phyloP scores from a whole-genome alignment of 2,113 vertebrate species.

The Ptilorrhoa leucosticta region DNA sequence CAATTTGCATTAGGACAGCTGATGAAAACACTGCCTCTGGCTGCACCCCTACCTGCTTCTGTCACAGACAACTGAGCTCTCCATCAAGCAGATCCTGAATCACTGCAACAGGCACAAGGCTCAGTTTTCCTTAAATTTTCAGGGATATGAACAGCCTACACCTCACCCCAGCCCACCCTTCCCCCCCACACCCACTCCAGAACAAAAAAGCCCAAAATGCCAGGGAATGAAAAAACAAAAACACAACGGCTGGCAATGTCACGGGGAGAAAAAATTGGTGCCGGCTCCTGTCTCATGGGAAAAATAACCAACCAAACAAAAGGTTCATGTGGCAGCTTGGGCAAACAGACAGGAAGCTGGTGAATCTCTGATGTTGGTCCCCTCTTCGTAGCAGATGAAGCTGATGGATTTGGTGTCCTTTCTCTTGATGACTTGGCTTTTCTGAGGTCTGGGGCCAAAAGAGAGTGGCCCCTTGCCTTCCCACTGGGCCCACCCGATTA shows the following conservation, averaged over 20 bases:
- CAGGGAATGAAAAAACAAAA: not conserved
- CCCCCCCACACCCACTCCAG: too few species aligned
- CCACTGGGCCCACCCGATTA: rapidly evolving
- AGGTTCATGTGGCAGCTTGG: not conserved
- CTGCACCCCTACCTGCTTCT: not conserved
- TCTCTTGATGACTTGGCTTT: not conserved
- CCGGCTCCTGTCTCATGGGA: not conserved
- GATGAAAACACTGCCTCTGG: not conserved
- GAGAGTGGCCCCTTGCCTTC: not conserved
- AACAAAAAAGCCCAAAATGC: not conserved
- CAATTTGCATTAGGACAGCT: not conserved
- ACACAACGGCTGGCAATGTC: rapidly evolving
- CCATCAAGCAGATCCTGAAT: not conserved
- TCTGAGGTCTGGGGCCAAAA: not conserved
- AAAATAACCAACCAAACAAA: not conserved
- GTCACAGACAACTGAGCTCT: not conserved
- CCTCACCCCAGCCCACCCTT: too few species aligned
- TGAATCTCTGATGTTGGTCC: not conserved
- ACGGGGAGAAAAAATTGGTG: not conserved
- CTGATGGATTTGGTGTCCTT: not conserved
- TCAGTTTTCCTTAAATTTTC: not conserved
- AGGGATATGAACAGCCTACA: not conserved
- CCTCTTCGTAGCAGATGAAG: not conserved
- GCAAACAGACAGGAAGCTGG: not conserved
- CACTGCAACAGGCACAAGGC: not conserved